A percentile compares a stretch with the other conserved stretches of the same genome.
Conservation (phyloP, 2,113 vertebrate genomes). For the Scartelaos histophorus region DNA sequence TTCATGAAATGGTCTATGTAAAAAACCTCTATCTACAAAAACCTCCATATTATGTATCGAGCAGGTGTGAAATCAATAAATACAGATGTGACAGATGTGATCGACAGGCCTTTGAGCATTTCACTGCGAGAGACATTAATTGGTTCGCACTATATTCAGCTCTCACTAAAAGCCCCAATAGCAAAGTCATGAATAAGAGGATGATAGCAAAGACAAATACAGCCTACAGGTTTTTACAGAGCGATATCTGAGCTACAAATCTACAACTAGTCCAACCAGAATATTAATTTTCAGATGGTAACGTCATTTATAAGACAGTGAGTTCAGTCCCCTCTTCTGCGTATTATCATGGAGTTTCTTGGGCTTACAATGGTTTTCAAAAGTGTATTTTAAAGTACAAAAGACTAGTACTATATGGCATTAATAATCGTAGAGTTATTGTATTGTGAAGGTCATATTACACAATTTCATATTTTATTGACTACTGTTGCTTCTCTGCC, state of each 20-base stretch:
- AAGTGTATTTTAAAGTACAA: too few relatives aligned
- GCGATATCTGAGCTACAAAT: background rate
- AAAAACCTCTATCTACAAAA: background rate
- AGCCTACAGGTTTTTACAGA: background rate
- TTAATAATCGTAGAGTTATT: too few relatives aligned
- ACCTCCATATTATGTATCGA: background rate
- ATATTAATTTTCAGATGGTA: too few relatives aligned
- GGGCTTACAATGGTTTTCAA: too few relatives aligned
- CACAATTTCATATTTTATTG: too few relatives aligned
- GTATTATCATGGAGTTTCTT: too few relatives aligned
- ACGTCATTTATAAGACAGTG: too few relatives aligned
- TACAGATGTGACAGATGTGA: constrained; percentile 2
- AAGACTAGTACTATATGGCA: too few relatives aligned
- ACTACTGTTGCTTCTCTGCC: too few relatives aligned
- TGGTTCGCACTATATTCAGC: background rate
- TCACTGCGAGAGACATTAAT: background rate
- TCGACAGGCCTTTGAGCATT: background rate
- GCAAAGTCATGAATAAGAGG: background rate
- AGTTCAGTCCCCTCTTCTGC: too few relatives aligned
- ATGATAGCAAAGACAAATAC: background rate
- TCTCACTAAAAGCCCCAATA: background rate
- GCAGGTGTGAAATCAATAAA: constrained; percentile 2
- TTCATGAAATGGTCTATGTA: background rate
- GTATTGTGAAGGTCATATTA: too few relatives aligned
- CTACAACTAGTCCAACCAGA: background rate